Percentiles rank a stretch among this genome's conserved stretches.
Evolutionary conservation across 64 coral and sea anemone genomes (phyloP).

Genomic region (Acropora yongei): DNA sequence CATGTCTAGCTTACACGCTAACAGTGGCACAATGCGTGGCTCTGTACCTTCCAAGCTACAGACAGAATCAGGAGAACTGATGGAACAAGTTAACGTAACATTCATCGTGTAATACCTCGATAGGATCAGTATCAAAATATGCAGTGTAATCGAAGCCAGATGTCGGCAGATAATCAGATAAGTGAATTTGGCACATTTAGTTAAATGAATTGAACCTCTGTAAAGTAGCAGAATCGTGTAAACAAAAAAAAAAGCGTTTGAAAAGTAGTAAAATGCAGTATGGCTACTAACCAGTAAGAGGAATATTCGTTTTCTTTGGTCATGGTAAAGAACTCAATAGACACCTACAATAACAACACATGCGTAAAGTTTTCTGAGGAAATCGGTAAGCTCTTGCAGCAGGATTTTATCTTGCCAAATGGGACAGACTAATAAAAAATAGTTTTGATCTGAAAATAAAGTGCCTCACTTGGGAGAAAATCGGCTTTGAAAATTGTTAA

Average conservation of each 20-base stretch:
- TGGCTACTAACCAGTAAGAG: not conserved
- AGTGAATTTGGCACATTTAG: too few species aligned
- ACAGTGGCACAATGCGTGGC: not conserved
- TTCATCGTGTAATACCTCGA: too few species aligned
- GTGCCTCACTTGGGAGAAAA: not conserved
- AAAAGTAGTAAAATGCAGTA: not conserved
- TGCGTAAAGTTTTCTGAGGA: not conserved
- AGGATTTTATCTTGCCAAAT: not conserved
- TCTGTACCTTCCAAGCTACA: conserved; percentile 25
- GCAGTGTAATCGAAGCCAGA: too few species aligned
- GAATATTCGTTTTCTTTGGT: not conserved
- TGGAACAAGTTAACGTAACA: not conserved
- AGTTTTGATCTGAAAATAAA: not conserved
- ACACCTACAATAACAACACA: not conserved
- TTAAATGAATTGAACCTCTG: not conserved
- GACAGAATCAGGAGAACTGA: conserved; percentile 1
- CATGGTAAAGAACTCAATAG: not conserved
- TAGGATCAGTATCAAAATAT: too few species aligned
- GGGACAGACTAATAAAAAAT: not conserved
- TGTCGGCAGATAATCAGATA: too few species aligned
- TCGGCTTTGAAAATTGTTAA: not conserved
- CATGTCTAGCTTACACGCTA: not conserved
- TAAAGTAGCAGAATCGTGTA: not conserved
- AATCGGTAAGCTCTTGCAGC: not conserved
- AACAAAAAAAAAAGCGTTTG: not conserved